Evolutionary conservation across 2,888 invertebrate genomes (phyloP), one percentile per base, ranked within the genome.

Genomic region (Apamea anceps): DNA sequence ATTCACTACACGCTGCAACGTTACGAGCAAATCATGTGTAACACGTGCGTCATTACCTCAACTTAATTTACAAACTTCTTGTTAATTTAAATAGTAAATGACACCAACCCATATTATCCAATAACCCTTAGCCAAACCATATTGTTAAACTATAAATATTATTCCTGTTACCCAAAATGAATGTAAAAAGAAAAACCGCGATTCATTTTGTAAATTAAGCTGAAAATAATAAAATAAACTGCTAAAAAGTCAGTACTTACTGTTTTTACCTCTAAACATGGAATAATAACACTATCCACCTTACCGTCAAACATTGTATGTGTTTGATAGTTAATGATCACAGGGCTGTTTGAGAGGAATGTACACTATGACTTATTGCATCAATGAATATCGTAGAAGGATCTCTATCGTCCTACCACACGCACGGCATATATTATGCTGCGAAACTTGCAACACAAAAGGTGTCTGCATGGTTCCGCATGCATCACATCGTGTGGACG

Each of bases 21-120:
- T 77, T 65, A 75, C 75, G 70, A 28, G 65, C 87, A 73, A 72
- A 42, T 54, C 57, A 82, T 62, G 51, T 72, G 48, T 48, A 75
- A 71, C 70, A 73, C 73, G 70, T 62, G 74, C 80, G 4, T 25
- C 45, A 79, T 70, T 70, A 75, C 54, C 57, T 75, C 81, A 87
- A 81, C 87, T 83, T 81, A 85, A 87, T 88, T 86, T 81, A 85
- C 87, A 85, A 85, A 75, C n/a, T 12, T 21, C 45, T 42, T 54
- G 18, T 28, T 32, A 60, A 48, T 71, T 71, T 42, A 3, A 13
- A 48, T 62, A 28, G 12, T 71, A 70, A 21, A 75, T 42, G 12
- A 28, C 54, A 62, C n/a, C 68, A 32, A n/a, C 37, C 62, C 42
- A 28, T 37, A 37, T 1, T n/a, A 25, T 15, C 15, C 37, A 32